Conservation (phyloP, 2,113 vertebrate species). For the Engraulis encrasicolus region DNA sequence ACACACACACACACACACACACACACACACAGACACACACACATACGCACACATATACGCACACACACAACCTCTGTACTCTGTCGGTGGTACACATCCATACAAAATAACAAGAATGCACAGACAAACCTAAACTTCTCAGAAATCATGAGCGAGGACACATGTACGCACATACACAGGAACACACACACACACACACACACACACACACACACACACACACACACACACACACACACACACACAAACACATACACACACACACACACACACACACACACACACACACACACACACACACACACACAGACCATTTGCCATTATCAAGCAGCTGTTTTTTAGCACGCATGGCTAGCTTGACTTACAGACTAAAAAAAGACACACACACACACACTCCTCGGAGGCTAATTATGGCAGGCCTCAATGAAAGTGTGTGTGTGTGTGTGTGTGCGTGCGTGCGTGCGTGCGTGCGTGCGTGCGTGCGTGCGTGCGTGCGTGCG, state of each 20-base stretch:
- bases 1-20: neutral
- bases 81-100: no score
- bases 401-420: neutral
- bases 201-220: neutral
- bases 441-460: slow-evolving; percentile 34
- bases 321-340: slow-evolving; percentile 48
- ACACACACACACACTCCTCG: slow-evolving; percentile 38
- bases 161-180: no score
- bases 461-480: no score
- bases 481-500: no score
- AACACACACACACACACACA: no score
- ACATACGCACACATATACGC: neutral
- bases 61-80: neutral
- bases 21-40: neutral
- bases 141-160: no score
- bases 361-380: slow-evolving; percentile 36
- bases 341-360: slow-evolving; percentile 29
- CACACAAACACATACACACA: no score
- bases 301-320: neutral
- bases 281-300: slow-evolving; percentile 4
- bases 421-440: neutral
- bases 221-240: neutral
- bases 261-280: no score
- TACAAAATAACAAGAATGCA: no score
- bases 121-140: no score